Conservation (phyloP, 2,888 invertebrate genomes). For the Gryllus longicercus region DNA sequence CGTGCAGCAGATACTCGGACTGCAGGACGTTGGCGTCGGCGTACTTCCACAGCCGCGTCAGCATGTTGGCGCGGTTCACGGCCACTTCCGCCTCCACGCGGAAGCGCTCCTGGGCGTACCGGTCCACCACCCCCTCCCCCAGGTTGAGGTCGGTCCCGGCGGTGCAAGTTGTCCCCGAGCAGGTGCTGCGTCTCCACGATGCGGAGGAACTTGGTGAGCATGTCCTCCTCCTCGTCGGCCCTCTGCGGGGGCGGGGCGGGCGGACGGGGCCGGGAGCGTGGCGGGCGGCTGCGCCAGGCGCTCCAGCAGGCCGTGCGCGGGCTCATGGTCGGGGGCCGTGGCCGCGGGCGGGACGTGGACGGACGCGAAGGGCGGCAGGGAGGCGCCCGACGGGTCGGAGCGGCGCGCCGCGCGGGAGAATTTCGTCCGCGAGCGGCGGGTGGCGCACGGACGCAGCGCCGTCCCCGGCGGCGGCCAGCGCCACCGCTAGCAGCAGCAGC, state of each 20-base stretch:
- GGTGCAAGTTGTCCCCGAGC: slow-evolving; percentile 88
- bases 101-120: slow-evolving; percentile 68
- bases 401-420: neutral
- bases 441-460: neutral
- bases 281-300: neutral
- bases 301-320: neutral
- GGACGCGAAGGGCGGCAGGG: neutral
- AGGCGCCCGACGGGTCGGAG: neutral
- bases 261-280: neutral
- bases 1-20: slow-evolving; percentile 85
- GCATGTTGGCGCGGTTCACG: slow-evolving; percentile 90
- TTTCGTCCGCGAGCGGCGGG: neutral
- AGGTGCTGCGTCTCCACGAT: slow-evolving; percentile 89
- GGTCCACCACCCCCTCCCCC: slow-evolving; percentile 91
- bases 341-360: neutral
- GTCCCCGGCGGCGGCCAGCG: neutral
- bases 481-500: neutral
- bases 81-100: slow-evolving; percentile 88
- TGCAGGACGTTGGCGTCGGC: slow-evolving; percentile 72
- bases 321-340: neutral
- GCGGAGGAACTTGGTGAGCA: slow-evolving; percentile 83
- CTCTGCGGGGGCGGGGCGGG: neutral
- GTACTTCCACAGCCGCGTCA: slow-evolving; percentile 92
- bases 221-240: slow-evolving; percentile 52
- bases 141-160: slow-evolving; percentile 89